phyloP scores from a whole-genome alignment of 2,888 invertebrate genomes.

The Zygothrica quintamaculata region DNA sequence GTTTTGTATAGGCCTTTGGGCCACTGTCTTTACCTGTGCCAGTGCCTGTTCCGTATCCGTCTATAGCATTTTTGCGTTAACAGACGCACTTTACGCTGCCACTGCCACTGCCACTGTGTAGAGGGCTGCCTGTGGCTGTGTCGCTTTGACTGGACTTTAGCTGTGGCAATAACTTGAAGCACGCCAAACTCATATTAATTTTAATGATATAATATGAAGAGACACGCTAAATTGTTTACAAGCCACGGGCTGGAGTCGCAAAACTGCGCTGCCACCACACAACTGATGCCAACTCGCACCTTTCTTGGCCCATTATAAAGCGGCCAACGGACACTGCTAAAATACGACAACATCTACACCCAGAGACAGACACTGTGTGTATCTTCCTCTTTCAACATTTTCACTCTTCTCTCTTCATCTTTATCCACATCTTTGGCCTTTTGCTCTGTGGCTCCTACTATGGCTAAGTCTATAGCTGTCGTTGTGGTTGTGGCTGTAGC shows the following conservation, averaged over 20 bases:
- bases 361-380: too few relatives aligned
- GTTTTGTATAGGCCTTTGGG: slow-evolving; percentile 28
- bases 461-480: slow-evolving; percentile 2
- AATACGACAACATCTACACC: too few relatives aligned
- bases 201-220: slow-evolving; percentile 79
- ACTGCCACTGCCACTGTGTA: not conserved
- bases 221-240: slow-evolving; percentile 79
- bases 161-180: slow-evolving; percentile 61
- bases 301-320: slow-evolving; percentile 10
- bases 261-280: slow-evolving; percentile 49
- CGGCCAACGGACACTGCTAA: not conserved
- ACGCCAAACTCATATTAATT: slow-evolving; percentile 77
- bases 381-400: too few relatives aligned
- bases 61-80: slow-evolving; percentile 6
- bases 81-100: not conserved
- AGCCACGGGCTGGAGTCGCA: slow-evolving; percentile 58
- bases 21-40: slow-evolving; percentile 24
- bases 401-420: not conserved
- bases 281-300: slow-evolving; percentile 31
- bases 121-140: slow-evolving; percentile 15
- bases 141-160: too few relatives aligned
- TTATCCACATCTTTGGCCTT: not conserved
- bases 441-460: not conserved
- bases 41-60: slow-evolving; percentile 36
- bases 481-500: slow-evolving; percentile 1